Evolutionary conservation across 2,113 vertebrate species (phyloP), one percentile per base, ranked within the genome.

Genomic region (Podilymbus podiceps): DNA sequence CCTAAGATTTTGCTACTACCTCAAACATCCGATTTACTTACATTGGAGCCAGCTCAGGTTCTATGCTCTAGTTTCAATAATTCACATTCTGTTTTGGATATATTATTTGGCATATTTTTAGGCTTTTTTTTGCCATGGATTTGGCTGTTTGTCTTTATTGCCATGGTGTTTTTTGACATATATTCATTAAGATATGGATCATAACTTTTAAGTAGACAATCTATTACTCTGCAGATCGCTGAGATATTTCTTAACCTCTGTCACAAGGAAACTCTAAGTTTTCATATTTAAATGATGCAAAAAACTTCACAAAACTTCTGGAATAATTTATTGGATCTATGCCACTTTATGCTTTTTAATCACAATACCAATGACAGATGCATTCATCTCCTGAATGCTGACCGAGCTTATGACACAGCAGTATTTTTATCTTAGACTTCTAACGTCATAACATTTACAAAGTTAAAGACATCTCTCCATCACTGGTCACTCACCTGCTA

Each of bases 341-440:
- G 40, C 46, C 69, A 90, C 33, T 81, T 84, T 56, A 40, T 76
- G 69, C 77, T 58, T 93, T 94, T 93, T 95, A 93, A 96, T 96
- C 88, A 87, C 69, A 73, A n/a, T 0, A 0, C 76, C 0, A 12
- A 21, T 46, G 90, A 84, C 1, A 0, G 80, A 77, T 46, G 53
- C 64, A 56, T 79, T 92, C 73, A 62, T 79, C 77, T 92, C 81
- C 73, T 3, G 10, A 63, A 67, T 73, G 80, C 81, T 77, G 88
- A 85, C 88, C 55, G 85, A 76, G 90, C 76, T 87, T 27, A 53
- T 38, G 86, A 49, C 56, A 87, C 60, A 72, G 35, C 3, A 0
- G 20, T 53, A 92, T 85, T 94, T 94, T 92, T 62, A 92, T 87
- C 55, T 60, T 49, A n/a, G 35, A 35, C 42, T 83, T 69, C 53